Percentiles rank a stretch among this genome's conserved stretches.
Evolutionary conservation across 1,140 invertebrate species (phyloP).

Genomic region (Ostrea edulis): DNA sequence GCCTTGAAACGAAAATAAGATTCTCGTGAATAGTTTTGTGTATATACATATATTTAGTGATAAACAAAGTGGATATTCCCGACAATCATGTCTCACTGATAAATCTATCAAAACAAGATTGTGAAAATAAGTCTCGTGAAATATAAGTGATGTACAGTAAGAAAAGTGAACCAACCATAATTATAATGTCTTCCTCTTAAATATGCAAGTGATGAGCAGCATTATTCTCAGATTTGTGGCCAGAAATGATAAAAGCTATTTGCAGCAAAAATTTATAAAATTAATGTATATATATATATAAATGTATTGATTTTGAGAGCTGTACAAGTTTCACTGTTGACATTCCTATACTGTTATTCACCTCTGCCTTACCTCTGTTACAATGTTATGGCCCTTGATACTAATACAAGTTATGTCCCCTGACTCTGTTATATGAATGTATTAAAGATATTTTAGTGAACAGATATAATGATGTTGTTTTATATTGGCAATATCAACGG

Average conservation of each 20-base stretch:
- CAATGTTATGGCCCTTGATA: background rate
- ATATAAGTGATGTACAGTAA: no score
- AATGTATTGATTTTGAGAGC: background rate
- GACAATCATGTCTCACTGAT: no score
- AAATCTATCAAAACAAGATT: no score
- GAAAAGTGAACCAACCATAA: background rate
- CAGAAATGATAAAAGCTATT: background rate
- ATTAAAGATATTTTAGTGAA: constrained; percentile 31
- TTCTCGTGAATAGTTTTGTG: no score
- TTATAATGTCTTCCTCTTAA: background rate
- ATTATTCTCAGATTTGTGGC: background rate
- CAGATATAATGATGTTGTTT: background rate
- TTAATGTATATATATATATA: background rate
- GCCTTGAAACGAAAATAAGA: no score
- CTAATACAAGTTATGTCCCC: constrained; percentile 15
- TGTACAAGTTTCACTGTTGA: background rate
- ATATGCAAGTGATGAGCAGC: constrained; percentile 1
- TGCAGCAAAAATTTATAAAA: background rate
- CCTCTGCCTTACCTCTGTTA: background rate
- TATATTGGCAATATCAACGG: background rate
- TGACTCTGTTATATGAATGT: constrained; percentile 21
- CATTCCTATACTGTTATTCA: background rate
- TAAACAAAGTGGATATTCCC: no score
- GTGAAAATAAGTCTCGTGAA: no score
- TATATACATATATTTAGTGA: no score